phyloP scores from a whole-genome alignment of 1,140 invertebrate genomes.

The Limonius californicus region DNA sequence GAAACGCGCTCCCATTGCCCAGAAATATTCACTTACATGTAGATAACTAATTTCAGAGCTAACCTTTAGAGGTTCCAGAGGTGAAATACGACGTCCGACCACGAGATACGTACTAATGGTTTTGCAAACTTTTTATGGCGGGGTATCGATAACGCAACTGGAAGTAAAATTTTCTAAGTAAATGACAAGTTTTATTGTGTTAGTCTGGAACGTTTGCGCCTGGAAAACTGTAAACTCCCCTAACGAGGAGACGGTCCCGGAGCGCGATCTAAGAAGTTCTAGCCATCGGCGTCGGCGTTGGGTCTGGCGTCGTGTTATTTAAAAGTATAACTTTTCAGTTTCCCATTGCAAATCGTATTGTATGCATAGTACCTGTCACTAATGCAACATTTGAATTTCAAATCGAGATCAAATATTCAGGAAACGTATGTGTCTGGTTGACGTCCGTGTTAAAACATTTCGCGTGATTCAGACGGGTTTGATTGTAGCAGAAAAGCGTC shows the following conservation, averaged over 20 bases:
- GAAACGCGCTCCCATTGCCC: constrained; percentile 21
- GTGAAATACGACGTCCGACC: neutral
- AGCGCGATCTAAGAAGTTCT: neutral
- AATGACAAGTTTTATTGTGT: neutral
- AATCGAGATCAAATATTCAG: constrained; percentile 39
- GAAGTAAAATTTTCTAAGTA: neutral
- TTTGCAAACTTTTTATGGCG: too few relatives aligned
- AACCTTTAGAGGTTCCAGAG: neutral
- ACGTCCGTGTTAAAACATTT: constrained; percentile 38
- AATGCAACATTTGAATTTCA: constrained; percentile 36
- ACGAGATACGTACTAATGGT: neutral
- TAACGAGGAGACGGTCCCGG: neutral
- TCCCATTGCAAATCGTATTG: constrained; percentile 28
- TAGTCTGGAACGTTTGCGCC: neutral
- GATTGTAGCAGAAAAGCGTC: constrained; percentile 24
- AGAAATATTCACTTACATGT: constrained; percentile 12
- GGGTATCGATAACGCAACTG: neutral
- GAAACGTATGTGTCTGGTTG: constrained; percentile 32
- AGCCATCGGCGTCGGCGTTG: neutral
- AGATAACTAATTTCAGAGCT: constrained; percentile 8
- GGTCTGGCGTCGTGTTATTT: neutral
- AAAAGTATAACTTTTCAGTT: constrained; percentile 13
- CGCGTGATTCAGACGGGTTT: constrained; percentile 25
- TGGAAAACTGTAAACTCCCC: too few relatives aligned
- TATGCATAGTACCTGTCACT: constrained; percentile 33